A percentile compares a stretch with the other conserved stretches of the same genome.
phyloP scores from a whole-genome alignment of 1,140 invertebrate genomes.

The Eulimnadia texana region DNA sequence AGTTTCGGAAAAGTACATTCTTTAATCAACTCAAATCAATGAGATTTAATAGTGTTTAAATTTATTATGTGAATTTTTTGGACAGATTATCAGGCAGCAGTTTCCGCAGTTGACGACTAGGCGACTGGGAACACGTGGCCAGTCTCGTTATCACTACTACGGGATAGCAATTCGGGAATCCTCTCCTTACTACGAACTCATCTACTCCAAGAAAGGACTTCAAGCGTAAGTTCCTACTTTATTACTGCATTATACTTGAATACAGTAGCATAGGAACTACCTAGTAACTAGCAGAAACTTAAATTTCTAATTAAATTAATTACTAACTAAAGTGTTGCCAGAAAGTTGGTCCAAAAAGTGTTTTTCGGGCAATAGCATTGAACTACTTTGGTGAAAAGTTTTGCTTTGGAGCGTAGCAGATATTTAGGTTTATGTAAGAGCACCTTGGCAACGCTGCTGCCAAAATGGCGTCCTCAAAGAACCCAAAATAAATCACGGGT shows the following conservation, averaged over 20 bases:
- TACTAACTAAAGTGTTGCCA: too few relatives aligned
- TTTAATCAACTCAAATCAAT: not conserved
- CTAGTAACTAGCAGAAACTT: too few relatives aligned
- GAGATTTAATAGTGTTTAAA: not conserved
- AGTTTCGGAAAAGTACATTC: conserved; percentile 42
- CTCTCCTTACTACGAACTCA: conserved; percentile 35
- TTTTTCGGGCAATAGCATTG: too few relatives aligned
- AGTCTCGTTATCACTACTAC: conserved; percentile 42
- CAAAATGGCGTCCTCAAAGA: too few relatives aligned
- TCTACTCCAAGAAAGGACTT: conserved; percentile 33
- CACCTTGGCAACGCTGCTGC: too few relatives aligned
- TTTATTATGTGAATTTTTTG: conserved; percentile 11
- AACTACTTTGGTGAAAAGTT: too few relatives aligned
- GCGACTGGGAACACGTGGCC: conserved; percentile 38
- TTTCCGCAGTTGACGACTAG: conserved; percentile 39
- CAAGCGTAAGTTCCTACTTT: conserved; percentile 17
- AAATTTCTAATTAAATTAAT: too few relatives aligned
- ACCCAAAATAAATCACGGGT: too few relatives aligned
- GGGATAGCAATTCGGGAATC: conserved; percentile 35
- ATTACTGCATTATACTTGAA: not conserved
- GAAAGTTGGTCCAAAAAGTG: too few relatives aligned
- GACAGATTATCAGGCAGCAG: conserved; percentile 39
- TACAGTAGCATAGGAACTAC: not conserved
- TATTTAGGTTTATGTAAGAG: too few relatives aligned
- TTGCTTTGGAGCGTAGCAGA: too few relatives aligned